Percentiles rank a stretch among this genome's conserved stretches.
Evolutionary conservation across 2,888 invertebrate species (phyloP).

Genomic region (Deilephila elpenor): DNA sequence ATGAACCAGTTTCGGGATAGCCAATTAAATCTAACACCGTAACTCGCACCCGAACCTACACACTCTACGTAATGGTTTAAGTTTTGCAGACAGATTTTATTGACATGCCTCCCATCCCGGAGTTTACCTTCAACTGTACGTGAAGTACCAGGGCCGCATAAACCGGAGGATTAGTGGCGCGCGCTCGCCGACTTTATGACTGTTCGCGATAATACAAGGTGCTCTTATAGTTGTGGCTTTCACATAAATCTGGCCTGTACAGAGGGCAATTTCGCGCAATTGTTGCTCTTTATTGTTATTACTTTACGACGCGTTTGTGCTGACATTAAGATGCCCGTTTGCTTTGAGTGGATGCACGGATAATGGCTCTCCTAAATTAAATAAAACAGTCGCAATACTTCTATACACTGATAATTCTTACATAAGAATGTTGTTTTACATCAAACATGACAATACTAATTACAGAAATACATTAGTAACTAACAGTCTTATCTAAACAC

Average conservation of each 20-base stretch:
- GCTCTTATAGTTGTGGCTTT: constrained; percentile 20
- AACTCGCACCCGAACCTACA: constrained; percentile 36
- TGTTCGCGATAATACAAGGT: constrained; percentile 21
- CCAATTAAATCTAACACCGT: constrained; percentile 43
- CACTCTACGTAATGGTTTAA: constrained; percentile 44
- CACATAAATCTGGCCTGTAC: constrained; percentile 17
- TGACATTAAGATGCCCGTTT: not conserved
- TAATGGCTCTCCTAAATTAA: not conserved
- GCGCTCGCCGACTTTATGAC: constrained; percentile 13
- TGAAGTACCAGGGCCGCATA: constrained; percentile 38
- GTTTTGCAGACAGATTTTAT: constrained; percentile 49
- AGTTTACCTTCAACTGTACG: constrained; percentile 29
- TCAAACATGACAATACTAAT: too few relatives aligned
- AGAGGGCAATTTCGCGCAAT: not conserved
- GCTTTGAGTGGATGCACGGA: not conserved
- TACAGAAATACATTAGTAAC: too few relatives aligned
- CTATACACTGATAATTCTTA: too few relatives aligned
- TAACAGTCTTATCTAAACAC: too few relatives aligned
- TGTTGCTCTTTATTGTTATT: constrained; percentile 25
- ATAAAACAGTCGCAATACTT: not conserved
- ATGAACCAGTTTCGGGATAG: constrained; percentile 39
- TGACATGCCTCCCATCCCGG: constrained; percentile 36
- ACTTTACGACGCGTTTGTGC: constrained; percentile 25
- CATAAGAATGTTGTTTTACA: too few relatives aligned
- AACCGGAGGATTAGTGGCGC: constrained; percentile 29